Conservation (phyloP, 2,888 invertebrate genomes). For the Drosophila mettleri region DNA sequence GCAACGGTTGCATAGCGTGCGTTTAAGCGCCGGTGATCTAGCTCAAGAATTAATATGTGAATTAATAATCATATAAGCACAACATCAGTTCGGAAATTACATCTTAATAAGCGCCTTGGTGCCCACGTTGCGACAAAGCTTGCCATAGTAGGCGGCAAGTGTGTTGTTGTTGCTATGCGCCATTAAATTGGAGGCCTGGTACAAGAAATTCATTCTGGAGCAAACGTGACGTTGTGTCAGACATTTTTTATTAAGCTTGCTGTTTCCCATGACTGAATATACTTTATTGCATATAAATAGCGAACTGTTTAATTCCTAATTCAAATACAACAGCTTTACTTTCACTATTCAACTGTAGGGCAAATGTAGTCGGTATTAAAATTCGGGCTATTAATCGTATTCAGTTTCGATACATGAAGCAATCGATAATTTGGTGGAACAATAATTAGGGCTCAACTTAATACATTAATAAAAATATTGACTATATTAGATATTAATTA, state of each 20-base stretch:
- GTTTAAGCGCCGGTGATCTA: slow-evolving; percentile 83
- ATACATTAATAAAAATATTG: neutral
- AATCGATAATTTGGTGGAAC: neutral
- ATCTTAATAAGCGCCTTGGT: slow-evolving; percentile 83
- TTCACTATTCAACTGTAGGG: neutral
- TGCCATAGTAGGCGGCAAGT: slow-evolving; percentile 83
- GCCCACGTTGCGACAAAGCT: slow-evolving; percentile 81
- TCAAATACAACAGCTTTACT: neutral
- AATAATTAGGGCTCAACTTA: accelerated
- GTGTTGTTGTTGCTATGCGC: slow-evolving; percentile 74
- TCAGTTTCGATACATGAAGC: slow-evolving; percentile 1
- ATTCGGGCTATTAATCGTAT: slow-evolving; percentile 5
- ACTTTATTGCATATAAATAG: neutral
- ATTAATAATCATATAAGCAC: neutral
- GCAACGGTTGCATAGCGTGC: slow-evolving; percentile 83
- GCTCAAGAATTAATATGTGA: neutral
- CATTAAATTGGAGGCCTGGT: slow-evolving; percentile 84
- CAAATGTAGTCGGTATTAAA: neutral
- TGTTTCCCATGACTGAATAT: slow-evolving; percentile 31
- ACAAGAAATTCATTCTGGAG: slow-evolving; percentile 83
- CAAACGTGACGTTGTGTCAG: slow-evolving; percentile 51
- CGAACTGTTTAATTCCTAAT: neutral
- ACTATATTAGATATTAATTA: neutral
- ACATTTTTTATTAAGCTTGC: slow-evolving; percentile 48
- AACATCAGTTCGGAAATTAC: slow-evolving; percentile 62